Evolutionary conservation across 1,140 invertebrate genomes (phyloP).

Genomic region (Halyomorpha halys): DNA sequence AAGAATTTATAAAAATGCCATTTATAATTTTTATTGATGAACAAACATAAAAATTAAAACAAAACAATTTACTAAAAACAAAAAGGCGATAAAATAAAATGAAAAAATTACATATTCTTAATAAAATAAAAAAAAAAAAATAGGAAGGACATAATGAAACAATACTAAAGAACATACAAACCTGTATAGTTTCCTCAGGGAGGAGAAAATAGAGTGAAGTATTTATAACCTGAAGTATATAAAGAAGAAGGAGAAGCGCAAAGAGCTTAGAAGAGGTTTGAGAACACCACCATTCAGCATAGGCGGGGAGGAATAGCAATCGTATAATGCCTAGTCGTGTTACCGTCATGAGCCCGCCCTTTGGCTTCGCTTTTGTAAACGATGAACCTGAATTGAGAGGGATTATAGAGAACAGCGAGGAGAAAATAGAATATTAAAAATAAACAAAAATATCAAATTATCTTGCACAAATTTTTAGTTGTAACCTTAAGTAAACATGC

Average conservation of each 20-base stretch:
- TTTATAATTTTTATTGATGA: no score
- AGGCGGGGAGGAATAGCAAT: conserved; percentile 69
- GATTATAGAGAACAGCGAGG: no score
- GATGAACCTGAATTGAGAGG: conserved; percentile 80
- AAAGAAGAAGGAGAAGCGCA: conserved; percentile 59
- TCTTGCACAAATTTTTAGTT: no score
- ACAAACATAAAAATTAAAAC: no score
- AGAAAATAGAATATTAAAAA: no score
- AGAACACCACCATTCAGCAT: conserved; percentile 76
- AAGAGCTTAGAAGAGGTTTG: conserved; percentile 71
- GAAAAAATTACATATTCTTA: not conserved
- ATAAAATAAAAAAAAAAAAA: not conserved
- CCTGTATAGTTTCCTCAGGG: conserved; percentile 30
- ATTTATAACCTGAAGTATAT: conserved; percentile 63
- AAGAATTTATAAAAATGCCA: no score
- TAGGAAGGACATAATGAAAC: not conserved
- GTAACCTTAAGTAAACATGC: no score
- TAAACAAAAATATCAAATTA: no score
- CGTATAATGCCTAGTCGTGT: conserved; percentile 66
- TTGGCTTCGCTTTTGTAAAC: conserved; percentile 87
- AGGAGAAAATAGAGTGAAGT: conserved; percentile 45
- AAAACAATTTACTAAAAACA: no score
- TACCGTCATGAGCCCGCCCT: conserved; percentile 72
- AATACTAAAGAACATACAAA: conserved; percentile 22
- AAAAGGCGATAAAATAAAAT: not conserved